Evolutionary conservation across 2,113 vertebrate genomes (phyloP).

Genomic region (Azemiops feae): DNA sequence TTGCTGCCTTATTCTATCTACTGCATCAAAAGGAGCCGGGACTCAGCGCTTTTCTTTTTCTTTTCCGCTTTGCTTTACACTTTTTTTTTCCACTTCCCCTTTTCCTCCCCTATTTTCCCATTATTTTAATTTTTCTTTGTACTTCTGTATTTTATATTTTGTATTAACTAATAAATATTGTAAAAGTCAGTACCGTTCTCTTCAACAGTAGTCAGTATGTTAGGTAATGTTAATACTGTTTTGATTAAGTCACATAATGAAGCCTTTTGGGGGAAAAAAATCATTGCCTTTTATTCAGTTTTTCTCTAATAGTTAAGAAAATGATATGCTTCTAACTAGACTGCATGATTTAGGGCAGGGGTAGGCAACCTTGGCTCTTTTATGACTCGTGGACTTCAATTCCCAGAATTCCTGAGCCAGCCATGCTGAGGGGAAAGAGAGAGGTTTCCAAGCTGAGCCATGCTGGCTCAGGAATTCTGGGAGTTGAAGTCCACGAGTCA

Average conservation of each 20-base stretch:
- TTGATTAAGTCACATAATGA: not conserved
- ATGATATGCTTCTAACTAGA: not conserved
- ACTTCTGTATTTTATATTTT: not conserved
- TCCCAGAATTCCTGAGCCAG: no score
- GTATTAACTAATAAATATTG: not conserved
- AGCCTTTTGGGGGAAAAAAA: not conserved
- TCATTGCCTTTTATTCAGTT: not conserved
- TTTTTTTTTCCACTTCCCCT: not conserved
- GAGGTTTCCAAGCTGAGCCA: no score
- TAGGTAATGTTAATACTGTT: not conserved
- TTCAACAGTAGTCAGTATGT: not conserved
- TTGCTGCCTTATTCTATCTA: not conserved
- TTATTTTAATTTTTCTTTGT: not conserved
- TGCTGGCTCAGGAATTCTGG: no score
- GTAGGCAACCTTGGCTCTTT: no score
- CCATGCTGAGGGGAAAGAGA: no score
- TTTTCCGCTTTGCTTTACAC: not conserved
- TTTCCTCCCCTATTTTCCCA: not conserved
- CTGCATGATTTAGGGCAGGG: not conserved
- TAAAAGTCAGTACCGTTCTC: not conserved
- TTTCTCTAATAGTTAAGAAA: conserved; percentile 4
- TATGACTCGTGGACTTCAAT: no score
- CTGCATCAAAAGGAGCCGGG: not conserved
- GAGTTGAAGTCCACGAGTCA: no score
- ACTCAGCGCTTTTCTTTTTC: not conserved